A percentile compares a stretch with the other conserved stretches of the same genome.
Conservation (phyloP, 2,797 vertebrate species). For the Acrossocheilus wenchowensis region DNA sequence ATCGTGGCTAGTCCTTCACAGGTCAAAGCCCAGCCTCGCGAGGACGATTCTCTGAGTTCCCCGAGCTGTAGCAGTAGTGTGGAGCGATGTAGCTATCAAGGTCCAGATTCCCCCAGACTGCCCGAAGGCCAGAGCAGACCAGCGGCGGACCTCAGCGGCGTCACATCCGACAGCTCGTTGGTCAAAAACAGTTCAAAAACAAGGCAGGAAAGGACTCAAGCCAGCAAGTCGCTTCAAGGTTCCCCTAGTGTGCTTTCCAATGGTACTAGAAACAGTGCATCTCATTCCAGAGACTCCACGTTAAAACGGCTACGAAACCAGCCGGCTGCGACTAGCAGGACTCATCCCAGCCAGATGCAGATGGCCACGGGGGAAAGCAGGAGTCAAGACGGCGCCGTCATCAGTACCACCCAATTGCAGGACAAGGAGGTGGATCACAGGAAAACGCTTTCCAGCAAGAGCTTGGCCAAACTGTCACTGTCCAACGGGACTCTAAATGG, state of each 20-base stretch:
- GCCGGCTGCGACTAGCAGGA: constrained; percentile 54
- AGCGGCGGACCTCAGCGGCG: constrained; percentile 57
- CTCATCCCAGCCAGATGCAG: constrained; percentile 62
- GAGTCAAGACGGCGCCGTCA: constrained; percentile 76
- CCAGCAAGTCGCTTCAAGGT: constrained; percentile 57
- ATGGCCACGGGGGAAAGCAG: constrained; percentile 62
- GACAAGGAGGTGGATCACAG: constrained; percentile 58
- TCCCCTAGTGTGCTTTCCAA: constrained; percentile 11
- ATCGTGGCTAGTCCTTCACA: constrained; percentile 76
- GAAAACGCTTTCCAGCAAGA: constrained; percentile 52
- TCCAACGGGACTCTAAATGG: constrained; percentile 75
- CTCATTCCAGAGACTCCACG: constrained; percentile 75
- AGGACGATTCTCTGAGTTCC: constrained; percentile 62
- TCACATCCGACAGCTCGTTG: constrained; percentile 62
- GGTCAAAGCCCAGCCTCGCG: constrained; percentile 60
- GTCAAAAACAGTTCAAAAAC: constrained; percentile 71
- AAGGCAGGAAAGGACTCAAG: constrained; percentile 65
- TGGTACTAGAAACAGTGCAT: constrained; percentile 60
- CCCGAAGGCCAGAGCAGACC: constrained; percentile 71
- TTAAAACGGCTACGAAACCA: constrained; percentile 61
- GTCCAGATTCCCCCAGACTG: constrained; percentile 63
- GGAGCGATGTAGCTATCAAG: constrained; percentile 60
- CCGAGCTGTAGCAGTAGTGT: constrained; percentile 67
- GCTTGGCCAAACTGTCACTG: constrained; percentile 66
- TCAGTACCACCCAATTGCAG: constrained; percentile 67